Conservation (phyloP, 2,888 invertebrate species). For the Diachrysia chrysitis region DNA sequence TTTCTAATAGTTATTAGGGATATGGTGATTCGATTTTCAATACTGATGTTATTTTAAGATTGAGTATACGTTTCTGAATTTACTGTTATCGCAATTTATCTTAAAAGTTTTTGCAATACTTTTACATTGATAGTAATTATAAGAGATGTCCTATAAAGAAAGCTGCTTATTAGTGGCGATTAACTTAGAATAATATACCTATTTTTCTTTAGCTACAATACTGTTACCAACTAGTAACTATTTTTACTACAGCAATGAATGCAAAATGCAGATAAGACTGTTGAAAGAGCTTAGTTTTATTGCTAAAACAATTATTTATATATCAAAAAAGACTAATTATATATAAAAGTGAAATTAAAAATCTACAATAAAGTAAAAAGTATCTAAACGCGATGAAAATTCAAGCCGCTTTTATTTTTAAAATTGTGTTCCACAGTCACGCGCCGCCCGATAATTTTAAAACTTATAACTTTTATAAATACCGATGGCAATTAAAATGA, state of each 20-base stretch:
- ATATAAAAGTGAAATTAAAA: not conserved
- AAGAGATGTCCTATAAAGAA: too few species aligned
- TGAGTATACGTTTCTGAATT: too few species aligned
- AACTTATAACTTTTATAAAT: conserved; percentile 24
- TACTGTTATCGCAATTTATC: too few species aligned
- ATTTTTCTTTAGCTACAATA: too few species aligned
- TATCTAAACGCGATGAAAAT: not conserved
- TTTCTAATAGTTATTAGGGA: not conserved
- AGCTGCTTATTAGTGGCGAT: too few species aligned
- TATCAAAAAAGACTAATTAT: not conserved
- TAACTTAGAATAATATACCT: too few species aligned
- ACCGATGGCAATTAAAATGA: conserved; percentile 26
- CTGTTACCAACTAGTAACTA: not conserved
- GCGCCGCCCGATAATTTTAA: conserved; percentile 11
- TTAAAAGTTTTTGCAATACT: too few species aligned
- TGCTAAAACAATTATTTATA: not conserved
- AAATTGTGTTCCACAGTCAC: conserved; percentile 21
- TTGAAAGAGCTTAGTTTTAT: not conserved
- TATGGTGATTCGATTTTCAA: not conserved
- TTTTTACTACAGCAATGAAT: not conserved
- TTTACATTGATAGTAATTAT: too few species aligned
- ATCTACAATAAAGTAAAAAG: not conserved
- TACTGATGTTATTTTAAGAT: not conserved
- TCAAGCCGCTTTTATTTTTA: conserved; percentile 10
- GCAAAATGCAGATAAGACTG: not conserved